Evolutionary conservation across 1,140 invertebrate species (phyloP), one percentile per base, ranked within the genome.

Genomic region (Drosophila santomea): DNA sequence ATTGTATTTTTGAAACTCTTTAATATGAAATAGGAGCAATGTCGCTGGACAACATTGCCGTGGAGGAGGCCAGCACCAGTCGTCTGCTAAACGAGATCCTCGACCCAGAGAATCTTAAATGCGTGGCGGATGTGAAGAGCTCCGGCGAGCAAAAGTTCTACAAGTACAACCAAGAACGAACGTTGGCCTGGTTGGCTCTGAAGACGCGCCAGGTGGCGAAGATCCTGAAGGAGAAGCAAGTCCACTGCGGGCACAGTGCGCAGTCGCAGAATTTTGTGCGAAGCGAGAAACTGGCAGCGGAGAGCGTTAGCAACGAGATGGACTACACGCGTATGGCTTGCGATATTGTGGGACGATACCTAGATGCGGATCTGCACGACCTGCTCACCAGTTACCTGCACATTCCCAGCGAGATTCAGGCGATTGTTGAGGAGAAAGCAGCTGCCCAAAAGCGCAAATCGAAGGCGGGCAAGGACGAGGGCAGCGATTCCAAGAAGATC

Each of bases 121-220:
- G 77, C 35, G 68, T 92, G 32, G 54, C 84, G 12, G 91, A 91
- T 68, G 60, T 79, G 5, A 92, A 92, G 60, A 47, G 20, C 1
- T 94, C 95, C 74, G 94, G 94, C 72, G 95, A 96, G 36, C 90
- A 96, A 25, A 95, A 94, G 85, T 96, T 96, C 11, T 97, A 95
- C 75, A 96, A 96, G 93, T 97, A 95, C 77, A 97, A 96, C 93
- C 95, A 96, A 84, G 94, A 95, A 44, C 96, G 96, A 86, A 94
- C 95, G 0, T 80, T 97, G 38, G 91, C 92, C n/a, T 97, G 96
- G 96, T 92, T 97, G 17, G 93, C 95, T 45, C 93, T 94, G 7
- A 96, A 96, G 92, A 94, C 95, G 0, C 93, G 94, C 71, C 94
- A 94, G 80, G 93, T 97, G 15, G 93, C 94, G 1, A 92, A 94